A percentile compares a stretch with the other conserved stretches of the same genome.
These are phyloP conservation scores for Stegastes partitus DNA, from an alignment of 2,113 vertebrate genomes.

Conservation along the genomic window DNA sequence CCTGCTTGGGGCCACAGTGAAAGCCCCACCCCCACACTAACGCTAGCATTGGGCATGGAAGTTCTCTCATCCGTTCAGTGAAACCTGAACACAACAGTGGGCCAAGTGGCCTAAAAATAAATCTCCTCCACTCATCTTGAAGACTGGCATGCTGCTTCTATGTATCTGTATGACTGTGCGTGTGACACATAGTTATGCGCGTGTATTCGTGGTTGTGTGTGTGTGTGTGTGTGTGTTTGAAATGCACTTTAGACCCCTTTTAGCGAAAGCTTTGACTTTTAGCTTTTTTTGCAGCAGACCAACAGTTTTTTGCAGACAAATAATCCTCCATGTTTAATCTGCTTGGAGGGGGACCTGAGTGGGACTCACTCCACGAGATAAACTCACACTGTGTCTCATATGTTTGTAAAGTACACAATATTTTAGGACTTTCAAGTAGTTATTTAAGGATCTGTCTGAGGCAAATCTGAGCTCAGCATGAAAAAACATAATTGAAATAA, in stretches of 20 bases:
- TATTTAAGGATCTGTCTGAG: constrained; percentile 11
- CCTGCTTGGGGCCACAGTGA: constrained; percentile 68
- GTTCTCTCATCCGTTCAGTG: constrained; percentile 77
- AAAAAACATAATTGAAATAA: constrained; percentile 22
- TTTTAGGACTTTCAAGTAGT: constrained; percentile 5
- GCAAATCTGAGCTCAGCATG: neutral
- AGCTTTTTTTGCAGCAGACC: constrained; percentile 13
- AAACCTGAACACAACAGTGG: constrained; percentile 75
- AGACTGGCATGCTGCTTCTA: constrained; percentile 63
- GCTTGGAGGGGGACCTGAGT: constrained; percentile 28
- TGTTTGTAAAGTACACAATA: constrained; percentile 12
- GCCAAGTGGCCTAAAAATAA: constrained; percentile 80
- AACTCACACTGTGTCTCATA: constrained; percentile 1
- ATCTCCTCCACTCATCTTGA: constrained; percentile 69
- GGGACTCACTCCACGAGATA: neutral
- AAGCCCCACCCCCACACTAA: constrained; percentile 57
- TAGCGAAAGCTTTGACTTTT: constrained; percentile 42
- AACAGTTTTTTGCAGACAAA: constrained; percentile 54
- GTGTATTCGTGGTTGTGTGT: constrained; percentile 31
- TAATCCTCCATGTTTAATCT: constrained; percentile 52
- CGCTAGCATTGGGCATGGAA: constrained; percentile 64
- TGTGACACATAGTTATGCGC: constrained; percentile 6
- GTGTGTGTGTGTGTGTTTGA: constrained; percentile 28
- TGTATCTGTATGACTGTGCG: constrained; percentile 39
- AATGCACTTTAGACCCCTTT: constrained; percentile 61